phyloP scores from a whole-genome alignment of 2,888 invertebrate genomes.

The Leptopilina myrica region DNA sequence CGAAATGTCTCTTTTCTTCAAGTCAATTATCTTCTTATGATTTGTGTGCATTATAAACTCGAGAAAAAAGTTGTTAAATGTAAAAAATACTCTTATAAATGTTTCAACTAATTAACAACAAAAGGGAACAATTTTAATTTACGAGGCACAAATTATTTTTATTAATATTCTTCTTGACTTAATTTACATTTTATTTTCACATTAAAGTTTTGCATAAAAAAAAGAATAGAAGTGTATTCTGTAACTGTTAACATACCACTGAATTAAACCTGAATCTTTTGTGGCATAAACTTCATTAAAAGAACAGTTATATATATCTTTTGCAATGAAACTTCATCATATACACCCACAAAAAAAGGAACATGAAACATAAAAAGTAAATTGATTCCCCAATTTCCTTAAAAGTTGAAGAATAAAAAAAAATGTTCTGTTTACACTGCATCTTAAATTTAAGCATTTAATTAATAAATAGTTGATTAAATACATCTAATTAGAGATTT shows the following conservation, averaged over 20 bases:
- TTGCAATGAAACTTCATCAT: not conserved
- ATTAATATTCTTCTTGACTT: not conserved
- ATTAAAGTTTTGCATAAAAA: no score
- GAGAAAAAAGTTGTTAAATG: constrained; percentile 8
- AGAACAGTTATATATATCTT: constrained; percentile 10
- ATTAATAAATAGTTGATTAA: not conserved
- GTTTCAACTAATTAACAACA: not conserved
- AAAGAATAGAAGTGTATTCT: not conserved
- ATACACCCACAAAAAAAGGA: not conserved
- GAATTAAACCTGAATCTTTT: constrained; percentile 11
- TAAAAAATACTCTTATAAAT: not conserved
- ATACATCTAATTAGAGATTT: not conserved
- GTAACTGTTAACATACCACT: not conserved
- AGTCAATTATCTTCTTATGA: constrained; percentile 2
- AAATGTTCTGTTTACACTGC: no score
- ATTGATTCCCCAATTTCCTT: not conserved
- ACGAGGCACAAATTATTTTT: not conserved
- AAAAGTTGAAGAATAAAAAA: not conserved
- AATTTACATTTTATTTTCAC: not conserved
- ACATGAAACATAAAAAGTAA: no score
- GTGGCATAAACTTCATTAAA: constrained; percentile 10
- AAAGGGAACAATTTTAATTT: not conserved
- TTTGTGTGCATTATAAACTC: constrained; percentile 8
- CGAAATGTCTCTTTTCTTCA: constrained; percentile 47
- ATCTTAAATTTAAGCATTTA: no score